These are phyloP conservation scores for Poeciliopsis presidionis DNA, from an alignment of 2,797 vertebrate genomes.

Conservation along the genomic window DNA sequence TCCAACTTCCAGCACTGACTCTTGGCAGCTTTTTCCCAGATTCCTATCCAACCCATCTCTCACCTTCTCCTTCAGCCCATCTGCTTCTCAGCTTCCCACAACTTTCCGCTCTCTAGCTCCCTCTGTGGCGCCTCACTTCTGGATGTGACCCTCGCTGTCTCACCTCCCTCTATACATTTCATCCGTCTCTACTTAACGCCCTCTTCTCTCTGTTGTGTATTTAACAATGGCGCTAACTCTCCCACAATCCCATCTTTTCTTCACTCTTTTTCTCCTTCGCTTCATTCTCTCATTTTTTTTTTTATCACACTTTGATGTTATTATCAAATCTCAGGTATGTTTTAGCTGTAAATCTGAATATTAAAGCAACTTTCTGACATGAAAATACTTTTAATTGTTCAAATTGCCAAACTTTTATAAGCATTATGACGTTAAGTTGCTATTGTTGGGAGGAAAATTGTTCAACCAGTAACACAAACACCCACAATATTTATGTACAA, in stretches of 20 bases:
- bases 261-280: conserved; percentile 17
- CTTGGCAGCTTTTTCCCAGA: conserved; percentile 59
- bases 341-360: conserved; percentile 30
- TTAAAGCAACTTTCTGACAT: conserved; percentile 26
- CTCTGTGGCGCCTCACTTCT: conserved; percentile 38
- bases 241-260: conserved; percentile 23
- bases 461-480: conserved; percentile 10
- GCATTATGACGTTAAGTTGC: not conserved
- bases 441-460: conserved; percentile 11
- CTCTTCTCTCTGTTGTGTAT: conserved; percentile 8
- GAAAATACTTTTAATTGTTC: not conserved
- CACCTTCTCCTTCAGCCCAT: conserved; percentile 62
- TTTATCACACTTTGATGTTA: conserved; percentile 48
- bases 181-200: conserved; percentile 39
- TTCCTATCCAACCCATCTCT: conserved; percentile 32
- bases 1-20: conserved; percentile 74
- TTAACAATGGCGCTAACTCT: not conserved
- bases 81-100: conserved; percentile 59
- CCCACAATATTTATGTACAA: conserved; percentile 15
- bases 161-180: conserved; percentile 26
- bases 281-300: conserved; percentile 39
- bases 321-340: conserved; percentile 49
- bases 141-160: conserved; percentile 26
- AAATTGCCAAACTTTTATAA: not conserved
- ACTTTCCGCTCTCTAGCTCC: conserved; percentile 52